Conservation (phyloP, 2,113 vertebrate species). For the Chamaea fasciata region DNA sequence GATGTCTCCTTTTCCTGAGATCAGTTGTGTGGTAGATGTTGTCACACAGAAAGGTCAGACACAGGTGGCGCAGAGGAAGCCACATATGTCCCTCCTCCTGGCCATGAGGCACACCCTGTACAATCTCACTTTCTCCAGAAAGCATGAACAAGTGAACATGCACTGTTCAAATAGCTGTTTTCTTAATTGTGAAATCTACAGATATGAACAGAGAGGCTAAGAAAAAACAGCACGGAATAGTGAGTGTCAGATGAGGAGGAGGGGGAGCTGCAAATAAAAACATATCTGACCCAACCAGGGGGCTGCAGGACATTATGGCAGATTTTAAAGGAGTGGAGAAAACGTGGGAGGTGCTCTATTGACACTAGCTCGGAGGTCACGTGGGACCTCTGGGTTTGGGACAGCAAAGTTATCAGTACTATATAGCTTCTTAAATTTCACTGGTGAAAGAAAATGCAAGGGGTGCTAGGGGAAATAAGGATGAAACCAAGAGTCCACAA, state of each 20-base stretch:
- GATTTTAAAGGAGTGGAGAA: background rate
- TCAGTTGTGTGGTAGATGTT: too few relatives aligned
- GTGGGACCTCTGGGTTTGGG: background rate
- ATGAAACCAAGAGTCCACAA: background rate
- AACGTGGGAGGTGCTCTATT: background rate
- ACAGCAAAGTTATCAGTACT: background rate
- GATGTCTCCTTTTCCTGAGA: background rate
- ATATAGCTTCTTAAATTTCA: background rate
- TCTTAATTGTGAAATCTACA: background rate
- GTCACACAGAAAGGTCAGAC: background rate
- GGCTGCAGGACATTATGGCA: background rate
- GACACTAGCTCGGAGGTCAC: background rate
- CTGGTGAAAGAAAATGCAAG: background rate
- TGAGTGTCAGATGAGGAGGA: background rate
- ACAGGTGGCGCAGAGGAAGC: background rate
- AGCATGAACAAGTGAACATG: fast-evolving
- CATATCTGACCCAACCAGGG: background rate
- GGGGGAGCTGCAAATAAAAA: background rate
- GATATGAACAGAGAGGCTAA: background rate
- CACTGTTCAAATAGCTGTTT: background rate
- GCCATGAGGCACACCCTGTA: background rate
- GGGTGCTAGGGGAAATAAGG: background rate
- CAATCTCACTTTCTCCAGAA: background rate
- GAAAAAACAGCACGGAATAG: background rate
- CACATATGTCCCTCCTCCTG: background rate